Evolutionary conservation across 2,797 vertebrate genomes (phyloP), one percentile per base, ranked within the genome.

Genomic region (Epinephelus malabaricus): DNA sequence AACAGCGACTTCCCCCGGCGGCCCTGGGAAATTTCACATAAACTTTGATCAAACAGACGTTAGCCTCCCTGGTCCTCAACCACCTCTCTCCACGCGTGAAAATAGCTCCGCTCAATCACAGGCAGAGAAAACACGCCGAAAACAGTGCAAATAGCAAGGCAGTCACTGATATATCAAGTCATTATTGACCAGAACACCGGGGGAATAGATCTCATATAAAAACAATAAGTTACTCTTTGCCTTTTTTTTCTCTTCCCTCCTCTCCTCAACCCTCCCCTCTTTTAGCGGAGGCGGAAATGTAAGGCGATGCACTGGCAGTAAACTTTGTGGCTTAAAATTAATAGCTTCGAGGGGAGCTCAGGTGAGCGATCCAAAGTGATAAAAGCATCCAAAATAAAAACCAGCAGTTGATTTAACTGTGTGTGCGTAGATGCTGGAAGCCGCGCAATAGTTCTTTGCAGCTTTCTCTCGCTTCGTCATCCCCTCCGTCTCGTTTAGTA

Each of bases 11-110:
- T 97, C 97, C 97, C 97, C 54, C 84, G 93, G 96, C 95, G 96
- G 97, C 96, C 94, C 94, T 80, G 86, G 92, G 96, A 97, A 97
- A 98, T 99, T 98, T 97, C 93, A 90, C 94, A 94, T 99, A 99
- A 99, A 98, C 97, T 97, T 95, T 97, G 96, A 97, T 97, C 98
- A 99, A 99, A 98, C 97, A 96, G 92, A 94, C 94, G 93, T 95
- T 95, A 94, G 95, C 95, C 95, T 95, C 94, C 64, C 88, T 84
- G 94, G 93, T 95, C 92, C 95, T 90, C 93, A 80, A 84, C 89
- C 91, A 86, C 87, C 94, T 93, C 90, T 92, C 93, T 91, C 88
- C 89, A 89, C 78, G 86, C 91, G 84, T 90, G 92, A 88, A 96
- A 96, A 95, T 94, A 95, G 93, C 93, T 92, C 72, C 85, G 86